Evolutionary conservation across 2,797 vertebrate genomes (phyloP), one percentile per base, ranked within the genome.

Genomic region (Danio jaintianensis): DNA sequence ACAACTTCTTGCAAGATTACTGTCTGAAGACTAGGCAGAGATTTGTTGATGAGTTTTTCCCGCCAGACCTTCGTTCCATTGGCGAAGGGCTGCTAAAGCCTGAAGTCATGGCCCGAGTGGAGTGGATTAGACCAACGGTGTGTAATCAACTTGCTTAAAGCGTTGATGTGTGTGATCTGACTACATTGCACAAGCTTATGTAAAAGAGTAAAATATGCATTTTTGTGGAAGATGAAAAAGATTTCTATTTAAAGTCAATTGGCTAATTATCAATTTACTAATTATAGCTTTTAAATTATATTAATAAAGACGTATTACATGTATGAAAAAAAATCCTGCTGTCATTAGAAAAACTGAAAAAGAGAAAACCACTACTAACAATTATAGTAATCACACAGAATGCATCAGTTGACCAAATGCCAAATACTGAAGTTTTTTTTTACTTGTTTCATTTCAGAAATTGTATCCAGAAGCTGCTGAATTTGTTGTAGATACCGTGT

Each of bases 101-200:
- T 0, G 50, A 81, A 0, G 50, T 84, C 0, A n/a, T 93, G 85
- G 22, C 3, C 12, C 48, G 29, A 1, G 90, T 94, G 74, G 40
- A 71, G 76, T 94, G 94, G 94, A 70, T 45, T 50, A 90, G 94
- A 84, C 94, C 94, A 61, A 48, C 0, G 53, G 93, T 94, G 83
- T 13, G 43, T 62, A 8, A 48, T 48, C 6, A 18, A 45, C 40
- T 15, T 43, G n/a, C 22, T 70, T 18, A 15, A 70, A 15, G 5
- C 22, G 9, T 67, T 48, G 3, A 59, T 38, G 61, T 4, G 11
- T 0, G 3, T n/a, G 0, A 38, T 69, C 48, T 18, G 3, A n/a
- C 15, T 18, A 52, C n/a, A n/a, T 4, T 67, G 12, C 13, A 16
- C 3, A 38, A 15, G 36, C 36, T 6, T 36, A 63, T 29, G 58